A percentile compares a stretch with the other conserved stretches of the same genome.
Evolutionary conservation across 2,113 vertebrate species (phyloP).

Genomic region (Chamaetylas fuelleborni): DNA sequence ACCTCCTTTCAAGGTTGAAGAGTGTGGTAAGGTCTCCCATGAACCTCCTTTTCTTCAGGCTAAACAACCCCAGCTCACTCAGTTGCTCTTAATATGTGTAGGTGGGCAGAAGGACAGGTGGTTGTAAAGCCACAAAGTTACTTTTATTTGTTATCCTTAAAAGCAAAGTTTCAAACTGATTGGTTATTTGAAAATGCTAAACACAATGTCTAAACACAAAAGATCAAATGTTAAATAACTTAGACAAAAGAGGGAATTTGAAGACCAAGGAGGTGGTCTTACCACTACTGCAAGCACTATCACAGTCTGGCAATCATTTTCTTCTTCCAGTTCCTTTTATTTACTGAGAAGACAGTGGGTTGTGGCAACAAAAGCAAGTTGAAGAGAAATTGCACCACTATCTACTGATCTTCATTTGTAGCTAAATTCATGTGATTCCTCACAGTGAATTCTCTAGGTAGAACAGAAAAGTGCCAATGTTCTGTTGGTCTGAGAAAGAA

Average conservation of each 20-base stretch:
- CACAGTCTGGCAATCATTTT: not conserved
- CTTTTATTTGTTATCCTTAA: not conserved
- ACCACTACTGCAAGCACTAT: not conserved
- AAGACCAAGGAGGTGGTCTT: not conserved
- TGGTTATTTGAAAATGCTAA: not conserved
- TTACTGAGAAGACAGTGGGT: not conserved
- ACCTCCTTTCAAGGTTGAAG: not conserved
- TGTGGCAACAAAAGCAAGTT: not conserved
- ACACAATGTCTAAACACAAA: not conserved
- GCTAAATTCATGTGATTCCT: not conserved
- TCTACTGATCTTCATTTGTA: not conserved
- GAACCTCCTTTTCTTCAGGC: not conserved
- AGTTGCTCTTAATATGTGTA: not conserved
- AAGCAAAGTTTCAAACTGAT: not conserved
- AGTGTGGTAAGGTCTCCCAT: not conserved
- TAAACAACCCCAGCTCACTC: not conserved
- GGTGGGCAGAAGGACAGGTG: accelerated
- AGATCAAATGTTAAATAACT: not conserved
- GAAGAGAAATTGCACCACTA: not conserved
- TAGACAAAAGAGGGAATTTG: not conserved
- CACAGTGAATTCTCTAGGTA: not conserved
- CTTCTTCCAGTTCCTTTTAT: not conserved
- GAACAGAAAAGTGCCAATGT: not conserved
- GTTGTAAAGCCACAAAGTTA: not conserved
- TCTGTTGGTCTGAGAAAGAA: not conserved